Evolutionary conservation across 1,140 invertebrate genomes (phyloP), one percentile per base, ranked within the genome.

Genomic region (Sycobia sp.): DNA sequence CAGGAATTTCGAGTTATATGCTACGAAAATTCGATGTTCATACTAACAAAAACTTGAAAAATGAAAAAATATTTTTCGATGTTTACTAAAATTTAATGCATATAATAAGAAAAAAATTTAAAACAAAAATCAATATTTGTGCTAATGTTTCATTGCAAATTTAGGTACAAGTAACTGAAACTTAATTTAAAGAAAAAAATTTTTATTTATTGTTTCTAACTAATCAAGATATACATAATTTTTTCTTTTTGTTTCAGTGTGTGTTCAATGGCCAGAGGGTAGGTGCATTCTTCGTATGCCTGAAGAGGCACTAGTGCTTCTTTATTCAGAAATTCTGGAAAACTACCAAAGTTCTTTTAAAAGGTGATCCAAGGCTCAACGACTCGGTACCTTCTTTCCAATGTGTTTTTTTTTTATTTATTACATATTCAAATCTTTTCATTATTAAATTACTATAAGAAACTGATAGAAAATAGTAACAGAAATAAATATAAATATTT

Each of bases 181-280:
- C n/a, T n/a, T n/a, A n/a, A n/a, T n/a, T n/a, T n/a, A n/a, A n/a
- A n/a, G n/a, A n/a, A n/a, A n/a, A 41, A 3, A 2, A 18, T 41
- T 20, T 9, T 41, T 13, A 20, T 41, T 41, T 3, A 3, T 18
- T 4, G 16, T 20, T 20, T 20, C 20, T 41, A 41, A 9, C 20
- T 20, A 20, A 41, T 41, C 1, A 41, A 41, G 16, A 18, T 39
- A 5, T 9, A 18, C 1, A 20, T 8, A 50, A 20, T 22, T 13
- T 32, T 14, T 9, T 39, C 76, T 75, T 75, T 74, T 60, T 88
- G 86, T 89, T 89, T 76, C 89, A 89, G 91, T 93, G 77, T 92
- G 90, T 83, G 90, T 92, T 77, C 91, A 91, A 81, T 93, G 91
- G 91, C 90, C 91, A 71, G 90, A 91, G 87, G 89, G 89, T 90